Evolutionary conservation across 2,113 vertebrate species (phyloP).

Genomic region (Perca fluviatilis): DNA sequence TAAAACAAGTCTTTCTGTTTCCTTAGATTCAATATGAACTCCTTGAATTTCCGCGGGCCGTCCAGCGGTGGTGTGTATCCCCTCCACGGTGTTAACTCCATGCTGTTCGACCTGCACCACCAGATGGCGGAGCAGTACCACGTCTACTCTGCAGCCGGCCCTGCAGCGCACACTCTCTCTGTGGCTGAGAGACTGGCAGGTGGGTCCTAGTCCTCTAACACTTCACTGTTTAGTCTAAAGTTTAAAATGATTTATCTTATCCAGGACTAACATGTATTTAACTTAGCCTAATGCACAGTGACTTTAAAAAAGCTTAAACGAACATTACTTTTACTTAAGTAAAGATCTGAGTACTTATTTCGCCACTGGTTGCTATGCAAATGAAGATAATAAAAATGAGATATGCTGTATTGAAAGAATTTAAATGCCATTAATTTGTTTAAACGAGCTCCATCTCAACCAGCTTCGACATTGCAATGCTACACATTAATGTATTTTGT

Average conservation of each 20-base stretch:
- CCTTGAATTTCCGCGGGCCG: slow-evolving; percentile 77
- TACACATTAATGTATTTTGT: not conserved
- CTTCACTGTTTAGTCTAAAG: not conserved
- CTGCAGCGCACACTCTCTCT: slow-evolving; percentile 73
- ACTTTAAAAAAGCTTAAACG: too few relatives aligned
- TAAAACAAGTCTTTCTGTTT: not conserved
- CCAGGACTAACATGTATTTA: too few relatives aligned
- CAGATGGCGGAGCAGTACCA: slow-evolving; percentile 82
- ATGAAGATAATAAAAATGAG: too few relatives aligned
- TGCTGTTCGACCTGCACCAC: slow-evolving; percentile 81
- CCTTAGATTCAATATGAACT: slow-evolving; percentile 70
- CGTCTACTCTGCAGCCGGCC: slow-evolving; percentile 52
- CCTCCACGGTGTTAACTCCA: slow-evolving; percentile 65
- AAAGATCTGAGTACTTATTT: too few relatives aligned
- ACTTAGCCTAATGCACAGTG: not conserved
- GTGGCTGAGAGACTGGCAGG: slow-evolving; percentile 87
- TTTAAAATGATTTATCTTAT: not conserved
- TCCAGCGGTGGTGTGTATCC: slow-evolving; percentile 49
- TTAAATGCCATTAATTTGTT: too few relatives aligned
- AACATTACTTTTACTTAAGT: too few relatives aligned
- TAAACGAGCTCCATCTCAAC: too few relatives aligned
- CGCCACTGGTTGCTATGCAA: too few relatives aligned
- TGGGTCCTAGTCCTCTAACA: slow-evolving; percentile 33
- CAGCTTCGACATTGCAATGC: not conserved
- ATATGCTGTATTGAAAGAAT: too few relatives aligned